Percentiles rank a stretch among this genome's conserved stretches.
Conservation (phyloP, 2,797 vertebrate genomes). For the Bucorvus abyssinicus region DNA sequence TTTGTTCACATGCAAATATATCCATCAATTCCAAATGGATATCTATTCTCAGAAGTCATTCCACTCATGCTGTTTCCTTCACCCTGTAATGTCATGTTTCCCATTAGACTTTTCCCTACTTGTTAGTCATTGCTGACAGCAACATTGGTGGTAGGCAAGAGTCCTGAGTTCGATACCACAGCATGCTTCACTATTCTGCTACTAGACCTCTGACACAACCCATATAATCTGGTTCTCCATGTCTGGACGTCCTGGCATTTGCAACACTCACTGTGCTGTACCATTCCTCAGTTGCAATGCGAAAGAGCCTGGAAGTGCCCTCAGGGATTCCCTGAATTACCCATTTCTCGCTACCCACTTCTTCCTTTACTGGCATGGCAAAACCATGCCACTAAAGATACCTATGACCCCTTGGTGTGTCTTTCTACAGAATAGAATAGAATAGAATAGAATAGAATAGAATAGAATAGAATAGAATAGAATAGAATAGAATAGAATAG, state of each 20-base stretch:
- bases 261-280: neutral
- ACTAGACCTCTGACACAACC: neutral
- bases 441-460: neutral
- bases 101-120: neutral
- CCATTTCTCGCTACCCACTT: neutral
- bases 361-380: neutral
- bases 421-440: neutral
- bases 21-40: neutral
- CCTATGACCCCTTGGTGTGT: neutral
- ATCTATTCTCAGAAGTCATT: neutral
- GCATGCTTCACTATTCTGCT: neutral
- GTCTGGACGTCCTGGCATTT: neutral
- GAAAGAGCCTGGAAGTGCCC: neutral
- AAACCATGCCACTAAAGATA: too few relatives aligned
- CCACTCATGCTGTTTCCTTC: neutral
- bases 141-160: neutral
- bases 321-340: neutral
- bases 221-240: neutral
- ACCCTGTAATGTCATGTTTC: neutral
- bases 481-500: too few relatives aligned
- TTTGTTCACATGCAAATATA: neutral
- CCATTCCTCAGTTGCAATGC: neutral
- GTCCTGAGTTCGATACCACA: neutral
- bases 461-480: neutral
- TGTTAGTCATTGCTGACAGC: neutral